Conservation (phyloP, 2,888 invertebrate genomes). For the Ennomos fuscantarius region DNA sequence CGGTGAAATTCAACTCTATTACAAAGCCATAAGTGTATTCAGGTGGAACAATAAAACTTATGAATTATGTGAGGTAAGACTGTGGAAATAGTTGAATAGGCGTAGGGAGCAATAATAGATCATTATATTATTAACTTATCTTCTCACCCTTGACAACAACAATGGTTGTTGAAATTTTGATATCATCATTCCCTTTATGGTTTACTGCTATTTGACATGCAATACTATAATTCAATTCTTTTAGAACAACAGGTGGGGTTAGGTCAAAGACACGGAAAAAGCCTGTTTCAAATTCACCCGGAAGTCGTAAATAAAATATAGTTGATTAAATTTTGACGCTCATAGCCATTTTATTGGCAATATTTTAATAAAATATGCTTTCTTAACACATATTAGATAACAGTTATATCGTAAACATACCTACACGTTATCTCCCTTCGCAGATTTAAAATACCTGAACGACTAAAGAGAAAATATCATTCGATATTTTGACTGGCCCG, state of each 20-base stretch:
- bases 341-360: neutral
- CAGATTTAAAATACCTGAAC: no score
- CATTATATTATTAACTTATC: conserved; percentile 84
- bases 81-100: conserved; percentile 68
- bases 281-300: conserved; percentile 9
- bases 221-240: conserved; percentile 78
- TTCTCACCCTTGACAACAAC: conserved; percentile 84
- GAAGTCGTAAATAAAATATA: conserved; percentile 3
- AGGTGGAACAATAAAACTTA: conserved; percentile 38
- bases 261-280: conserved; percentile 37
- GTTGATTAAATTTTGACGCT: neutral
- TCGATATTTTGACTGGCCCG: no score
- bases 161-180: conserved; percentile 81
- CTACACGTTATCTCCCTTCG: no score
- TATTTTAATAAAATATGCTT: no score
- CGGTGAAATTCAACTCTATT: conserved; percentile 43
- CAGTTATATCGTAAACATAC: no score
- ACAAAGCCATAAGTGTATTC: conserved; percentile 26
- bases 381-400: no score
- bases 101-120: conserved; percentile 75
- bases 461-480: no score
- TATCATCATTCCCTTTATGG: conserved; percentile 73
- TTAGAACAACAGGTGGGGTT: conserved; percentile 65
- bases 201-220: conserved; percentile 79
- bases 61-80: conserved; percentile 57